Conservation (phyloP, 1,140 invertebrate species). For the Drosophila navojoa region DNA sequence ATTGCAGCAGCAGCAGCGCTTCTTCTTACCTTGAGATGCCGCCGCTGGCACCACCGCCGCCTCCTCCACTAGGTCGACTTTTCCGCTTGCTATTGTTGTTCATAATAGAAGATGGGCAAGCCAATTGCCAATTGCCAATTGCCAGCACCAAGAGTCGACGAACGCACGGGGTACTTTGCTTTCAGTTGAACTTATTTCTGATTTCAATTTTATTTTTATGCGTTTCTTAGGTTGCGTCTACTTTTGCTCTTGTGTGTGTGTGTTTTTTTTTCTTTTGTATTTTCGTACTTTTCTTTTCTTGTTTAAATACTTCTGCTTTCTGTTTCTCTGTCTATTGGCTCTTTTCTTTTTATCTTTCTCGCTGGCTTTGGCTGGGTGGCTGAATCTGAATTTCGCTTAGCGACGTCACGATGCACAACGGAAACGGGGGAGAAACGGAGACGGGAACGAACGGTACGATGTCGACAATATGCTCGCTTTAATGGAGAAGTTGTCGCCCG, state of each 20-base stretch:
- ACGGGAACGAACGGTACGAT: constrained; percentile 31
- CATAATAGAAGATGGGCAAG: constrained; percentile 65
- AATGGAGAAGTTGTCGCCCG: constrained; percentile 48
- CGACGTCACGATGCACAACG: constrained; percentile 50
- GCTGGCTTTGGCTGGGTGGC: constrained; percentile 44
- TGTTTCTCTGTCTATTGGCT: constrained; percentile 38
- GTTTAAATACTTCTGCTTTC: constrained; percentile 37
- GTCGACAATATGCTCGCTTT: constrained; percentile 54
- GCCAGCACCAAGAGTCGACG: constrained; percentile 67
- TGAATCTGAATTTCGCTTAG: constrained; percentile 47
- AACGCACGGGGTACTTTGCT: constrained; percentile 57
- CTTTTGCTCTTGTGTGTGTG: constrained; percentile 13
- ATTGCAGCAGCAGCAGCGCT: constrained; percentile 60
- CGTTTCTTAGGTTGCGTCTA: constrained; percentile 35
- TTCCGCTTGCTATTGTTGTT: constrained; percentile 83
- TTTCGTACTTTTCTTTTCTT: constrained; percentile 12
- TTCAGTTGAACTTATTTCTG: constrained; percentile 44
- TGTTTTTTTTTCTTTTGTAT: background rate
- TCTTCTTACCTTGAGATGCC: constrained; percentile 81
- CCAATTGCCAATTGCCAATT: constrained; percentile 60
- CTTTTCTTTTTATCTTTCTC: constrained; percentile 28
- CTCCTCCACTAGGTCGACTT: constrained; percentile 76
- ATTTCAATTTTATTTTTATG: constrained; percentile 55
- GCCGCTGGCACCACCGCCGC: constrained; percentile 62
- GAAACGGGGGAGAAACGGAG: constrained; percentile 25